Evolutionary conservation across 1,140 invertebrate genomes (phyloP).

Genomic region (Globodera rostochiensis): DNA sequence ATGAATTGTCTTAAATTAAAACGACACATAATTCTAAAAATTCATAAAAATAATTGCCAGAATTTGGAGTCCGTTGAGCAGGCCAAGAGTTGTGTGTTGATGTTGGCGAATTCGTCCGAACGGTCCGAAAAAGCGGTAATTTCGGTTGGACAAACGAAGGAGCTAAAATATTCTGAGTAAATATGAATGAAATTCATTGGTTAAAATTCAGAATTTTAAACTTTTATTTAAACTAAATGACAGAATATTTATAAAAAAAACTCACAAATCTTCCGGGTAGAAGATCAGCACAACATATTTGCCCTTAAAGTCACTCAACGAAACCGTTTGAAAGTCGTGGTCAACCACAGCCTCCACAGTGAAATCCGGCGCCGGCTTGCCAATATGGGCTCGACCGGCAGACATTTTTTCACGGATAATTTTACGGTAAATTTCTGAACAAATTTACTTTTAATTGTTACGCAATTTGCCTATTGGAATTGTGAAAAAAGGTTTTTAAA

Average conservation of each 20-base stretch:
- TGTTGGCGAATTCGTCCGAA: constrained; percentile 79
- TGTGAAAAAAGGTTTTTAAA: too few relatives aligned
- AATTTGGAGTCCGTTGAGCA: constrained; percentile 35
- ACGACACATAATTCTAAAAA: background rate
- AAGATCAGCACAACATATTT: constrained; percentile 97
- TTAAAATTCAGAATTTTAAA: too few relatives aligned
- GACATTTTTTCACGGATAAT: background rate
- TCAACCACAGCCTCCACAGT: constrained; percentile 84
- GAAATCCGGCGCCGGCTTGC: constrained; percentile 86
- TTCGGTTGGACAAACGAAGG: constrained; percentile 93
- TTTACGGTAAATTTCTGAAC: too few relatives aligned
- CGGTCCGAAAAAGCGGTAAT: constrained; percentile 90
- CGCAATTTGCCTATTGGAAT: too few relatives aligned
- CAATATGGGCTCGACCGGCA: constrained; percentile 68
- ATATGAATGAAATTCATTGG: too few relatives aligned
- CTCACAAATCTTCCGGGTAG: constrained; percentile 94
- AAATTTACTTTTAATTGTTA: too few relatives aligned
- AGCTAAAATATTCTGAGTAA: constrained; percentile 70
- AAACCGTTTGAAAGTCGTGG: constrained; percentile 87
- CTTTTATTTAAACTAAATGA: background rate
- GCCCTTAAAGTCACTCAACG: constrained; percentile 82
- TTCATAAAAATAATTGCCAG: background rate
- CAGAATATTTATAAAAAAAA: constrained; percentile 53
- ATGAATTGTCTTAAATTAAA: background rate
- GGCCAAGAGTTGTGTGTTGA: constrained; percentile 66